Conservation (phyloP, 30 jellyfish, hydroid and myxozoan genomes). For the Sanderia malayensis region DNA sequence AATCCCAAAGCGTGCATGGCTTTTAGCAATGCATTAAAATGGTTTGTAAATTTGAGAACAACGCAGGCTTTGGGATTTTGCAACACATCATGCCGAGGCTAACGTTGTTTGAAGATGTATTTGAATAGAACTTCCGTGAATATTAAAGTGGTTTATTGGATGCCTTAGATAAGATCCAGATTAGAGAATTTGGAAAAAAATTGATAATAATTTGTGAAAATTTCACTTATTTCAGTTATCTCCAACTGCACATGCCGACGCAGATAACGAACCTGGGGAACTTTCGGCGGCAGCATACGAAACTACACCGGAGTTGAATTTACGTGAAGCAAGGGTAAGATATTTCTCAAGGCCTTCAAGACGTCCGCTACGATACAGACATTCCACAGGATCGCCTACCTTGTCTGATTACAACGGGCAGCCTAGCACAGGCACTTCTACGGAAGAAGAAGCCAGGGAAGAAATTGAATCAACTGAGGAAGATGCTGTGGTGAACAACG, state of each 20-base stretch:
- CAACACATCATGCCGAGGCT: too few species aligned
- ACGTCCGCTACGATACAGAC: neutral
- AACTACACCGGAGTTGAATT: neutral
- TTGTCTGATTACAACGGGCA: neutral
- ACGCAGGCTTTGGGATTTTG: too few species aligned
- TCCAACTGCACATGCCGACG: neutral
- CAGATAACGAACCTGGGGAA: neutral
- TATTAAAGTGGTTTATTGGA: too few species aligned
- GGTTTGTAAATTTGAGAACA: too few species aligned
- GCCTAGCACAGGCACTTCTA: too few species aligned
- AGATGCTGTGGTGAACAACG: neutral
- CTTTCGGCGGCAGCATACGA: neutral
- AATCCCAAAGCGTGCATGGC: too few species aligned
- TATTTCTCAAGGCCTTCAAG: neutral
- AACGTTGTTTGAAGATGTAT: too few species aligned
- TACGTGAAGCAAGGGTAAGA: neutral
- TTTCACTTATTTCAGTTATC: neutral
- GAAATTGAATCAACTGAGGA: too few species aligned
- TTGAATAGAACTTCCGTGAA: too few species aligned
- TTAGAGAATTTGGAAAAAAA: neutral
- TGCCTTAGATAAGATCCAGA: neutral
- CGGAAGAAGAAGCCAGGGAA: too few species aligned
- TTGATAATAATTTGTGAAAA: neutral
- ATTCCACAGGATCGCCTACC: neutral
- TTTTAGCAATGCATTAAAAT: too few species aligned